These are phyloP conservation scores for Saccostrea cuccullata DNA, from an alignment of 1,140 invertebrate species.

Conservation along the genomic window DNA sequence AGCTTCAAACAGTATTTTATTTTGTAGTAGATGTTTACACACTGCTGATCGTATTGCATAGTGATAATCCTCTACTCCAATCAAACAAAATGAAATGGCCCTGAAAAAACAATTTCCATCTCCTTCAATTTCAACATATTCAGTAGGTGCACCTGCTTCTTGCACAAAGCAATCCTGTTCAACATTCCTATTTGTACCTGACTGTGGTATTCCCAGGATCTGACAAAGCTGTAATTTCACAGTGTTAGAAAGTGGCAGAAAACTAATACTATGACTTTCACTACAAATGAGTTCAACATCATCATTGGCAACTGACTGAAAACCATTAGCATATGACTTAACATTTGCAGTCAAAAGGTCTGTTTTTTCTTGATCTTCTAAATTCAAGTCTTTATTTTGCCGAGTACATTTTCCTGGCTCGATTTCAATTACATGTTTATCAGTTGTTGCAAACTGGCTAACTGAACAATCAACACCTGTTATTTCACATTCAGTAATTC, in stretches of 20 bases:
- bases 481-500: background rate
- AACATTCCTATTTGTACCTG: too few species aligned
- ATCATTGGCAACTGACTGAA: background rate
- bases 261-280: background rate
- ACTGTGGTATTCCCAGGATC: too few species aligned
- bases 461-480: constrained; percentile 5
- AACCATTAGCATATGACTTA: background rate
- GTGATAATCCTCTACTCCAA: background rate
- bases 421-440: too few species aligned
- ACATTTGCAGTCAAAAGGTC: background rate
- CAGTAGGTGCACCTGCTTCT: background rate
- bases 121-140: background rate
- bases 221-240: background rate
- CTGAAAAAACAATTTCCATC: constrained; percentile 35
- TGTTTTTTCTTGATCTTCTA: too few species aligned
- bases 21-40: constrained; percentile 10
- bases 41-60: background rate
- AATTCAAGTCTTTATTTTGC: too few species aligned
- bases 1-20: background rate
- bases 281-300: background rate
- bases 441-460: background rate
- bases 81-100: constrained; percentile 10
- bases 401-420: too few species aligned
- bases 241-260: background rate
- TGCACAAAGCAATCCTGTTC: too few species aligned